Evolutionary conservation across 1,140 invertebrate species (phyloP), one percentile per base, ranked within the genome.

Genomic region (Danaus plexippus): DNA sequence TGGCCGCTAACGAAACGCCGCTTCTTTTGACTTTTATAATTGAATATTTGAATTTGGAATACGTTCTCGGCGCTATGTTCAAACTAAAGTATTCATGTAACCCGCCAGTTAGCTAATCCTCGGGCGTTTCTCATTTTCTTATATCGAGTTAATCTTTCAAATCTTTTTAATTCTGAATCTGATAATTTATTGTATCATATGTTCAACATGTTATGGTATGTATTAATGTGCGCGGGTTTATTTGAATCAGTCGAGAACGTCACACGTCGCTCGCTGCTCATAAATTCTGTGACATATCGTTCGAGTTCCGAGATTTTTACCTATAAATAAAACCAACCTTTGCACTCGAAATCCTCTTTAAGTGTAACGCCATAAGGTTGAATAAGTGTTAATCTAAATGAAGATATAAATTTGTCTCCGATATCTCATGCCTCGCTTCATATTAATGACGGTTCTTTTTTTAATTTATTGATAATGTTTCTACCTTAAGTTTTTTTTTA

Each of bases 261-360:
- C 76, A 79, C 58, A 52, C 63, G 62, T 69, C 69, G 65, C 59
- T 62, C 63, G 66, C 54, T 63, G 55, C 69, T 80, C 73, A 75
- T 77, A 80, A 80, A 80, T 76, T 75, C 51, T 66, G 64, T 78
- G 77, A 78, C 75, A 77, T 80, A 77, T 75, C 72, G 77, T 62
- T 58, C 67, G 68, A 69, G 62, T 69, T 73, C 68, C 55, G 49
- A 72, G 69, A 72, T 75, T 73, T 75, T 77, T 77, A 66, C 71
- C 55, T 71, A 64, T 67, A 68, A 74, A 69, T 71, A 54, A 62
- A 62, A 61, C 43, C 22, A 54, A 47, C 54, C 41, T 18, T n/a
- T 46, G 12, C 15, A 6, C 0, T 12, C 54, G 2, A 46, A 47
- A 22, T 59, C 11, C 32, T 18, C 62, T 53, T 64, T 73, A 68